Evolutionary conservation across 2,797 vertebrate species (phyloP).

Genomic region (Hapalemur alaotrensis): DNA sequence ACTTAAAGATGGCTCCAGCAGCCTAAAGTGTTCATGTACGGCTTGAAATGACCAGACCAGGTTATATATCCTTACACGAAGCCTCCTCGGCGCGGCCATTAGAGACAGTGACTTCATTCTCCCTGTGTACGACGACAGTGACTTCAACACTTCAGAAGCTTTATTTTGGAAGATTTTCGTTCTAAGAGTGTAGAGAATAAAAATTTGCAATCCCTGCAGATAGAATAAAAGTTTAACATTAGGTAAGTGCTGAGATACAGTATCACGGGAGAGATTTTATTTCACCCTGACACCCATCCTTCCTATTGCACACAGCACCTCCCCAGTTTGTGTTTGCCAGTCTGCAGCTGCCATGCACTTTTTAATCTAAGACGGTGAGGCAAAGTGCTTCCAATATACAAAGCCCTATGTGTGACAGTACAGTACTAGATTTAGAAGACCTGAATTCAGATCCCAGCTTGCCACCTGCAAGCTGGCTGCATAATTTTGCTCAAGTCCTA

Average conservation of each 20-base stretch:
- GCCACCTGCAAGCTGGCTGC: background rate
- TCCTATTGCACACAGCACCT: background rate
- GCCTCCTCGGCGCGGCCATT: rapidly evolving
- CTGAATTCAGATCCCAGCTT: background rate
- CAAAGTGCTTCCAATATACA: background rate
- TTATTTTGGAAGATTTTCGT: conserved; percentile 72
- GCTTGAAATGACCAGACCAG: background rate
- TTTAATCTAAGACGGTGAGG: background rate
- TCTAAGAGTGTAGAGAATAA: conserved; percentile 74
- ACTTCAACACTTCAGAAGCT: conserved; percentile 56
- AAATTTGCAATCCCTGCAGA: conserved; percentile 81
- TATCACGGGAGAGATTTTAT: background rate
- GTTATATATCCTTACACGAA: conserved; percentile 66
- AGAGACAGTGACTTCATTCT: background rate
- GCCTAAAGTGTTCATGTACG: background rate
- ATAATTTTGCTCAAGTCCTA: background rate
- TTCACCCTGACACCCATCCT: background rate
- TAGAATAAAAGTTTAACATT: conserved; percentile 29
- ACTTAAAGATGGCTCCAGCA: background rate
- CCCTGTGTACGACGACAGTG: background rate
- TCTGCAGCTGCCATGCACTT: background rate
- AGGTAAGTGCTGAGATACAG: background rate
- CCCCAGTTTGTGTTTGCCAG: background rate
- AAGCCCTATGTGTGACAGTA: background rate
- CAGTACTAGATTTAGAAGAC: background rate